Percentiles rank a stretch among this genome's conserved stretches.
Evolutionary conservation across 2,888 invertebrate species (phyloP).

Genomic region (Plusia festucae): DNA sequence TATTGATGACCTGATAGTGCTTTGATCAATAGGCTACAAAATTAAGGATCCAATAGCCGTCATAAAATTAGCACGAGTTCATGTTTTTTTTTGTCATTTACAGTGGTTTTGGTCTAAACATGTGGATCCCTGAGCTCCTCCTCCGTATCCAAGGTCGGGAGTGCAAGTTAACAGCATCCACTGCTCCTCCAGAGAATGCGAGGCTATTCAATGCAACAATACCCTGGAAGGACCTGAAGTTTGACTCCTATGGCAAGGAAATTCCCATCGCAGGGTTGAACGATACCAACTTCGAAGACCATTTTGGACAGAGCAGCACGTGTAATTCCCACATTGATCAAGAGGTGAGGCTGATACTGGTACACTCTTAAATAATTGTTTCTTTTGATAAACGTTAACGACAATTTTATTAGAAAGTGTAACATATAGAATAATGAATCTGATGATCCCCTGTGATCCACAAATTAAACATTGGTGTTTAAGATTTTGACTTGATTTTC

Average conservation of each 20-base stretch:
- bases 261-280: conserved; percentile 64
- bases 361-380: no score
- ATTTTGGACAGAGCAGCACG: conserved; percentile 55
- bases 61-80: neutral
- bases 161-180: conserved; percentile 75
- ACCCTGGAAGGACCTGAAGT: conserved; percentile 82
- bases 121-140: conserved; percentile 94
- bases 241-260: conserved; percentile 74
- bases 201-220: conserved; percentile 69
- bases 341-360: conserved; percentile 78
- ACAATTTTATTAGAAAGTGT: no score
- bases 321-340: conserved; percentile 77
- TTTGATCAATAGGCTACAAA: no score
- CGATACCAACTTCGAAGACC: conserved; percentile 53
- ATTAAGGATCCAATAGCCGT: no score
- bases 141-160: conserved; percentile 85
- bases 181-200: conserved; percentile 71
- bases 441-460: no score
- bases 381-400: no score
- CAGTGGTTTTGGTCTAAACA: conserved; percentile 91
- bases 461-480: no score
- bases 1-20: no score
- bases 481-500: no score
- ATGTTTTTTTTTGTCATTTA: conserved; percentile 46
- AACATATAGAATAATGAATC: no score